phyloP scores from a whole-genome alignment of 1,140 invertebrate species.

The Asbolus verrucosus region DNA sequence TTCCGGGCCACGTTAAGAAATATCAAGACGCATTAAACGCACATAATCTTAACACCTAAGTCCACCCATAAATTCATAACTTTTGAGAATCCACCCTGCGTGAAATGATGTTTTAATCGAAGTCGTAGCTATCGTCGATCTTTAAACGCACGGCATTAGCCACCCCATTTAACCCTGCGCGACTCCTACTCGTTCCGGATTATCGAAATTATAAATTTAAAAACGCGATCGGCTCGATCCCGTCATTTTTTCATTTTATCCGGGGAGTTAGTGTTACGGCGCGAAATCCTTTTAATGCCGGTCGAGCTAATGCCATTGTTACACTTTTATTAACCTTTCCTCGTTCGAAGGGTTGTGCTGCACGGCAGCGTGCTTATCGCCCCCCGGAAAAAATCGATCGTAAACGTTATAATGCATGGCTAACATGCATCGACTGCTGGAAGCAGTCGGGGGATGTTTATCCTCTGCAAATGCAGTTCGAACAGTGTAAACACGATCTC shows the following conservation, averaged over 20 bases:
- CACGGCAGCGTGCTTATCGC: too few relatives aligned
- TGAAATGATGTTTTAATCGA: slow-evolving; percentile 39
- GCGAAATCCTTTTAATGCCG: not conserved
- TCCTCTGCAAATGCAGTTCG: too few relatives aligned
- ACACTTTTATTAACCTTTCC: not conserved
- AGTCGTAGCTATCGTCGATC: slow-evolving; percentile 1
- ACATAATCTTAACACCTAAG: slow-evolving; percentile 31
- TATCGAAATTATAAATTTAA: slow-evolving; percentile 1
- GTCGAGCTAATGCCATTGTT: not conserved
- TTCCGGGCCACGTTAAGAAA: slow-evolving; percentile 24
- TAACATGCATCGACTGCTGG: too few relatives aligned
- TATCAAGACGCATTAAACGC: slow-evolving; percentile 38
- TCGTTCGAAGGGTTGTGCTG: not conserved
- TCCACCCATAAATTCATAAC: slow-evolving; percentile 24
- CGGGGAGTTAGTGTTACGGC: not conserved
- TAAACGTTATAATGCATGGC: too few relatives aligned
- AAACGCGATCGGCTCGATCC: not conserved
- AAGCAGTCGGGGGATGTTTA: too few relatives aligned
- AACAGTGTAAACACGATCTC: too few relatives aligned
- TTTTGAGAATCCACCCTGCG: slow-evolving; percentile 22
- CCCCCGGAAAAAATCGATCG: too few relatives aligned
- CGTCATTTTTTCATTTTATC: not conserved
- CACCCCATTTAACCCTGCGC: slow-evolving; percentile 12
- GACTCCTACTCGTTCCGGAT: not conserved
- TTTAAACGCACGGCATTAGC: slow-evolving; percentile 25